A percentile compares a stretch with the other conserved stretches of the same genome.
These are phyloP conservation scores for Deilephila porcellus DNA, from an alignment of 2,888 invertebrate genomes.

Conservation along the genomic window DNA sequence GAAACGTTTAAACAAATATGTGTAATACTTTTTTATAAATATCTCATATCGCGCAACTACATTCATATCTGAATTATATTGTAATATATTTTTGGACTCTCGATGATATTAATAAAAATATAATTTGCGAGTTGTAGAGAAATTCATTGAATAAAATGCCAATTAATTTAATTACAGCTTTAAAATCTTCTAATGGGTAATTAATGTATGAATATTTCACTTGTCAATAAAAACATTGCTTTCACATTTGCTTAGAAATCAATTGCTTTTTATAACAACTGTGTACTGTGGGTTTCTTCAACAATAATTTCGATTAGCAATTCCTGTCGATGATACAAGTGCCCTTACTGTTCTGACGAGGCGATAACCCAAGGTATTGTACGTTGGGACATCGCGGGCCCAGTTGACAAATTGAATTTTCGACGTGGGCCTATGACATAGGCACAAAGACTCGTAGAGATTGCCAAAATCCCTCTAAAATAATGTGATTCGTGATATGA, in stretches of 20 bases:
- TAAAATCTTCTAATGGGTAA: no score
- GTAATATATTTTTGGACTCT: no score
- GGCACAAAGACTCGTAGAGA: constrained; percentile 12
- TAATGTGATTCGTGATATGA: constrained; percentile 38
- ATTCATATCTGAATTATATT: no score
- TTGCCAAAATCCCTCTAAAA: constrained; percentile 32
- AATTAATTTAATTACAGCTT: no score
- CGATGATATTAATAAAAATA: no score
- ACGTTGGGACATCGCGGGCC: constrained; percentile 33
- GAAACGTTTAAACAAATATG: no score
- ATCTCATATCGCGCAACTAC: no score
- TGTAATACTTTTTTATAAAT: no score
- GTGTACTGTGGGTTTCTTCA: constrained; percentile 9
- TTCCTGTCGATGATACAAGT: constrained; percentile 51
- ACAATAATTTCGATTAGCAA: constrained; percentile 44
- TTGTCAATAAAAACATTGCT: not conserved
- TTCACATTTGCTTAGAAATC: not conserved
- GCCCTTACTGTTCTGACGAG: constrained; percentile 40
- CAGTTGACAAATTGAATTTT: constrained; percentile 48
- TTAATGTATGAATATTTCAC: not conserved
- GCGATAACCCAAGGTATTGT: constrained; percentile 40
- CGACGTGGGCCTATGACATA: constrained; percentile 30
- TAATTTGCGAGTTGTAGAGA: no score
- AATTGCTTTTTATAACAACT: not conserved
- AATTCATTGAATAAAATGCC: no score